Evolutionary conservation across 2,797 vertebrate genomes (phyloP), one percentile per base, ranked within the genome.

Genomic region (Acrossocheilus wenchowensis): DNA sequence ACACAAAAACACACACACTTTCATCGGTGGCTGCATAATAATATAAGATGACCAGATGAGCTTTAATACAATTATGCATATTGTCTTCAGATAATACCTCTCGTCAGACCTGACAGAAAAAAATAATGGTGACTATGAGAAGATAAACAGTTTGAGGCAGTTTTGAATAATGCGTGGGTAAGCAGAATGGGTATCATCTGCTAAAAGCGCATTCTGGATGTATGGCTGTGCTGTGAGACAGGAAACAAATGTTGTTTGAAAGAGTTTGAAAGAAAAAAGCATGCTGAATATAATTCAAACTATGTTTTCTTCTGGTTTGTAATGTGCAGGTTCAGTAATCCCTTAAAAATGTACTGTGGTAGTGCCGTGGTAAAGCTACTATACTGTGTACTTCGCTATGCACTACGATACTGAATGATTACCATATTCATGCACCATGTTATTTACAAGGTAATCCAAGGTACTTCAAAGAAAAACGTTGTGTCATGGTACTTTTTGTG

Each of bases 11-110:
- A 60, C 36, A 60, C 36, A 78, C 77, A 45, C 82, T 75, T 75
- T 83, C 41, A 34, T 83, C 71, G n/a, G 30, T 5, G 12, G 41
- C 41, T 83, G 41, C 54, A 83, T 78, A 78, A 84, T 78, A 45
- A 69, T 23, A 11, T 41, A 12, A 41, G n/a, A 78, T 14, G 73
- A 78, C 39, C 30, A 84, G 23, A 78, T 68, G 81, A 45, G 19
- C 19, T 71, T 68, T 36, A 57, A 84, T 17, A 81, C 39, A 84
- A 57, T 39, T 77, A 62, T 21, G 21, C 23, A 54, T 48, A 71
- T 81, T 68, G 62, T 81, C 30, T 68, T 68, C 19, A 68, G 26
- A 81, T 34, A 68, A 68, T n/a, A 50, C 43, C 43, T 81, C 77
- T 78, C 36, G 2, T 60, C n/a, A 82, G 43, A 75, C 41, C 60